phyloP scores from a whole-genome alignment of 2,113 vertebrate species.

The Odocoileus hemionus region DNA sequence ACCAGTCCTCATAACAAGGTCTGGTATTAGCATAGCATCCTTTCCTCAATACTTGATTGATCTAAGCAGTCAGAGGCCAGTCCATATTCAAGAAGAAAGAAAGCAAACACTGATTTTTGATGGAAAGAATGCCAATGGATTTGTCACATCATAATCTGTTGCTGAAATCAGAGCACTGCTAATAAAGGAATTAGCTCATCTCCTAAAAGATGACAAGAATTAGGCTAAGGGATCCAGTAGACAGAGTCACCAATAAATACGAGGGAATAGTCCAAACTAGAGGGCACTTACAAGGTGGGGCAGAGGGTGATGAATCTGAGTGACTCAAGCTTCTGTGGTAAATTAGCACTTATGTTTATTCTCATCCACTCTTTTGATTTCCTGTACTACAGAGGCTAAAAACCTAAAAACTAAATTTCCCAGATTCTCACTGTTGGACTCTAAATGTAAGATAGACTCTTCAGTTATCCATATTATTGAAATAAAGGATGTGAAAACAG shows the following conservation, averaged over 20 bases:
- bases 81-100: neutral
- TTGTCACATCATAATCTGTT: neutral
- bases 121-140: neutral
- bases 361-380: neutral
- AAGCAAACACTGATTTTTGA: neutral
- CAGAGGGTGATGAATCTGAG: neutral
- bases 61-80: neutral
- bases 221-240: neutral
- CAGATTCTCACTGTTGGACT: neutral
- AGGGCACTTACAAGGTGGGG: neutral
- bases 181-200: neutral
- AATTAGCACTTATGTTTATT: neutral
- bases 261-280: neutral
- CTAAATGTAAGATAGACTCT: neutral
- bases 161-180: neutral
- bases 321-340: neutral
- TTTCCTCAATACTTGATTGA: neutral
- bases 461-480: neutral
- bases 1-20: neutral
- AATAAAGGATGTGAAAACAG: neutral
- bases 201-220: neutral
- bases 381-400: neutral
- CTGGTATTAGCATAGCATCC: neutral
- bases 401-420: neutral
- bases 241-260: neutral